These are phyloP conservation scores for Notamacropus eugenii DNA, from an alignment of 2,797 vertebrate species.

Conservation along the genomic window DNA sequence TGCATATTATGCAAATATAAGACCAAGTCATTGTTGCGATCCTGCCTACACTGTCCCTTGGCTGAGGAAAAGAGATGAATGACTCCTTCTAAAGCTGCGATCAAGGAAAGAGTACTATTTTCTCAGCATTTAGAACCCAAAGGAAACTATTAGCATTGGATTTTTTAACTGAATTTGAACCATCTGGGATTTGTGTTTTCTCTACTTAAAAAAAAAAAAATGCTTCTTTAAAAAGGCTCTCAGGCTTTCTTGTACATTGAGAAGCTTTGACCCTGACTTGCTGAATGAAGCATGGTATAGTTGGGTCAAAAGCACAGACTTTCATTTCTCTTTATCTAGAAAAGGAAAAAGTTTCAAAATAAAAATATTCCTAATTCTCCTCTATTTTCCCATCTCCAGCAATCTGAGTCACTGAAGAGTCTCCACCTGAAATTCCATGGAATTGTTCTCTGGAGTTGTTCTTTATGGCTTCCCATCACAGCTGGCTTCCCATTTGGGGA, in stretches of 20 bases:
- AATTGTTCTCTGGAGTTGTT: background rate
- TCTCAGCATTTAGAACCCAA: conserved; percentile 20
- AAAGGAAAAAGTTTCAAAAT: background rate
- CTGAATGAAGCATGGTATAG: background rate
- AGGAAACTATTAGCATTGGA: background rate
- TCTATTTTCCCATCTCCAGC: background rate
- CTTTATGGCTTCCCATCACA: background rate
- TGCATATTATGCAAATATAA: background rate
- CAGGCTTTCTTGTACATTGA: background rate
- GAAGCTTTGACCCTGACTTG: background rate
- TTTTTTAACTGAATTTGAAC: background rate
- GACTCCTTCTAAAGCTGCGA: background rate
- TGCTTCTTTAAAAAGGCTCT: background rate
- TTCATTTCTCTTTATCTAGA: background rate
- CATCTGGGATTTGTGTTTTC: conserved; percentile 4
- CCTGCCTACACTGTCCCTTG: background rate
- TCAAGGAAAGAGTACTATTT: background rate
- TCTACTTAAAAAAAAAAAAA: background rate
- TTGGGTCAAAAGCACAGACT: background rate
- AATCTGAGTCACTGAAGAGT: background rate
- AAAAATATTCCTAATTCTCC: background rate
- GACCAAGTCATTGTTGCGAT: background rate
- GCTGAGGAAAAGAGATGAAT: background rate
- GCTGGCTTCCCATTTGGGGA: background rate
- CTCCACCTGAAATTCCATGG: background rate